Percentiles rank a stretch among this genome's conserved stretches.
Conservation (phyloP, 2,797 vertebrate species). For the Taeniopygia guttata region DNA sequence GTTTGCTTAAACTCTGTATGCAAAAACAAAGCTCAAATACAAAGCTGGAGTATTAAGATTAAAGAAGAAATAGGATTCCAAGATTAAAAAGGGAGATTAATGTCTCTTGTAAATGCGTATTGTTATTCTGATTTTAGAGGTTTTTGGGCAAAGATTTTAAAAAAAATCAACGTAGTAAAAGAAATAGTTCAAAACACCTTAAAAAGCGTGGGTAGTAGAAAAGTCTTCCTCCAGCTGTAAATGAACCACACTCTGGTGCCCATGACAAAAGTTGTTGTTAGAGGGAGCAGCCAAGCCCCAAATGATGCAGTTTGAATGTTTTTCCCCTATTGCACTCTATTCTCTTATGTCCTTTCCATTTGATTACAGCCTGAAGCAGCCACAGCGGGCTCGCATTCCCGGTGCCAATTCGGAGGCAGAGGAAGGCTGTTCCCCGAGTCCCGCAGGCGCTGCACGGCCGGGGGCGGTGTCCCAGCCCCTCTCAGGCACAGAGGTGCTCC, state of each 20-base stretch:
- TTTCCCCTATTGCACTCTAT: background rate
- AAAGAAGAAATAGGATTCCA: conserved; percentile 34
- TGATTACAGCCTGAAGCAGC: background rate
- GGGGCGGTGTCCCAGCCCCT: accelerated
- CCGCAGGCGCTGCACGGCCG: background rate
- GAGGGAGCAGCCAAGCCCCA: background rate
- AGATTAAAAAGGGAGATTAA: conserved; percentile 52
- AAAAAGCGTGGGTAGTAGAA: background rate
- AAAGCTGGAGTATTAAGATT: conserved; percentile 45
- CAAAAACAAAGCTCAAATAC: conserved; percentile 34
- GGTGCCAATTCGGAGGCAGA: background rate
- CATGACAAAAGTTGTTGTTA: background rate
- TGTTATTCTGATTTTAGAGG: conserved; percentile 12
- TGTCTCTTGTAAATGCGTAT: conserved; percentile 21
- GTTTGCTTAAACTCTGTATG: conserved; percentile 44
- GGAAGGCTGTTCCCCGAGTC: background rate
- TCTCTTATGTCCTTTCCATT: background rate
- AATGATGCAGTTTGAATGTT: background rate
- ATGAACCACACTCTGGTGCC: background rate
- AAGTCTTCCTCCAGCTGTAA: background rate
- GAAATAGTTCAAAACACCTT: background rate
- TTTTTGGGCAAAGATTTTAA: background rate
- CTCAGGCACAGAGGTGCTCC: background rate
- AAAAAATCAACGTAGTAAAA: background rate
- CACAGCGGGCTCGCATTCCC: background rate